Conservation (phyloP, 1,140 invertebrate species). For the Diachasmimorpha longicaudata region DNA sequence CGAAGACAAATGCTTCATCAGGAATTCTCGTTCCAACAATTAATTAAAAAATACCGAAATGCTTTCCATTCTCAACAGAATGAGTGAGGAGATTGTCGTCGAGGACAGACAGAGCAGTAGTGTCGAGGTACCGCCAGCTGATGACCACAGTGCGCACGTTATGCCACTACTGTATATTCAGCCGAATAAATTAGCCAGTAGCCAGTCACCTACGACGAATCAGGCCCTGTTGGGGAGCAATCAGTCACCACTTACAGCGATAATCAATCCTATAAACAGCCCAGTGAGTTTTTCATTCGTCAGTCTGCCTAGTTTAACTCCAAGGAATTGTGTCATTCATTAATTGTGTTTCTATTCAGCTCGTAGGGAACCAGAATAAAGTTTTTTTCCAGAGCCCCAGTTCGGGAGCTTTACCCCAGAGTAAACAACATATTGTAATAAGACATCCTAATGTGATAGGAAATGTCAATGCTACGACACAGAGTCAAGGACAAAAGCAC, state of each 20-base stretch:
- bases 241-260: conserved; percentile 47
- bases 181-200: conserved; percentile 50
- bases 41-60: not conserved
- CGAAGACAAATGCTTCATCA: too few species aligned
- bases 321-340: not conserved
- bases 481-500: conserved; percentile 50
- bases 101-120: conserved; percentile 48
- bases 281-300: conserved; percentile 41
- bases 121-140: conserved; percentile 35
- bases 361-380: conserved; percentile 49
- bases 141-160: conserved; percentile 46
- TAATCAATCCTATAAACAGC: conserved; percentile 54
- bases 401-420: conserved; percentile 47
- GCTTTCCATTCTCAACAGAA: conserved; percentile 39
- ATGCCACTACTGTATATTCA: conserved; percentile 58
- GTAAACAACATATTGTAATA: conserved; percentile 54
- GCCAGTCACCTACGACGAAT: conserved; percentile 43
- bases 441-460: conserved; percentile 46
- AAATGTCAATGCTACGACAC: conserved; percentile 39
- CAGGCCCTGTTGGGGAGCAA: conserved; percentile 46
- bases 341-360: conserved; percentile 40
- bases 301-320: not conserved
- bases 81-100: conserved; percentile 57
- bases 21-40: not conserved
- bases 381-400: conserved; percentile 53